Evolutionary conservation across 2,888 invertebrate genomes (phyloP), one percentile per base, ranked within the genome.

Genomic region (Drosophila fulvimacula): DNA sequence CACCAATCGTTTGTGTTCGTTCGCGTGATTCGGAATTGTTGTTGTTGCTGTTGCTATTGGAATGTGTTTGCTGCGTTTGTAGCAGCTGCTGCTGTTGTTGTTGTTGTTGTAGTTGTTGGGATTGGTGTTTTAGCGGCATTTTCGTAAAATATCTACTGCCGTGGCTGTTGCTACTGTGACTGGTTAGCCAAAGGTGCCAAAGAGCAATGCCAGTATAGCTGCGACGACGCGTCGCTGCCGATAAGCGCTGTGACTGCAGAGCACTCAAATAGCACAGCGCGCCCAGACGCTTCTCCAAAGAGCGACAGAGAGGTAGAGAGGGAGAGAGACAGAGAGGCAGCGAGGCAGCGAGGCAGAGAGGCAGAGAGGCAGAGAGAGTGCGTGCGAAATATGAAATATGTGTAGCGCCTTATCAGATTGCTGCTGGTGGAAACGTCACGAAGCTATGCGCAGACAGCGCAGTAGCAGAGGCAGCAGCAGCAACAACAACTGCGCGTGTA

Each of bases 1-100:
- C 89, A 4, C 89, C 88, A 53, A 89, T 79, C 5, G 91, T 90
- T 58, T 84, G 77, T 49, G 81, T 84, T 57, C 76, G 90, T 41
- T 79, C 74, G 52, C 68, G 73, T 55, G 52, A 53, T 15, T 44
- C 52, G 57, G 66, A 52, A 64, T 38, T 63, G 1, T 32, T 52
- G 42, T 42, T 48, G 38, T 52, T 52, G 32, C 27, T 61, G 44
- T 62, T 62, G 46, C 51, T 19, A 34, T 41, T 71, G 83, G 83
- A 70, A 74, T 69, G 69, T 67, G 51, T 10, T 38, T 53, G 51
- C 19, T 55, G 53, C 53, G 19, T 10, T 30, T 52, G 51, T 17
- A 70, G 70, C 17, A 52, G 62, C 34, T 65, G 62, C 17, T 55
- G 62, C 34, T 65, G 62, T 34, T 66, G 49, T 2, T 52, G 49